Evolutionary conservation across 1,140 invertebrate species (phyloP), one percentile per base, ranked within the genome.

Genomic region (Atopsyche davidsoni): DNA sequence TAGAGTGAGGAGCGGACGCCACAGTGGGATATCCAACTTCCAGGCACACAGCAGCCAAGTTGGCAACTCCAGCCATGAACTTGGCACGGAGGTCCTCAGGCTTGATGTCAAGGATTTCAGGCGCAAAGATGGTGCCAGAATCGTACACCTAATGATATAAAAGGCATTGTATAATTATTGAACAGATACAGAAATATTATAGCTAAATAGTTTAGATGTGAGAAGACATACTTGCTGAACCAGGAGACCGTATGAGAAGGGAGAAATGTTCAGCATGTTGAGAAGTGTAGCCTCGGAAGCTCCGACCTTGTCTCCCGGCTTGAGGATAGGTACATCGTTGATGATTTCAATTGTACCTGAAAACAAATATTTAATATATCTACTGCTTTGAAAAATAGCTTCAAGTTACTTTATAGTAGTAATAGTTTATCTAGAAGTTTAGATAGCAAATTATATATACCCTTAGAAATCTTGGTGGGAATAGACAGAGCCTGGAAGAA

Each of bases 401-500:
- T n/a, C n/a, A n/a, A n/a, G n/a, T n/a, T n/a, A n/a, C n/a, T n/a
- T n/a, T n/a, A n/a, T n/a, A n/a, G n/a, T n/a, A n/a, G n/a, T n/a
- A n/a, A n/a, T n/a, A n/a, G n/a, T n/a, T n/a, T n/a, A n/a, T n/a
- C n/a, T n/a, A n/a, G n/a, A n/a, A n/a, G 45, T 79, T 84, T n/a
- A 7, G 6, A 28, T 38, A 38, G 4, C 28, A 45, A 10, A 32
- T 45, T n/a, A 64, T 11, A 25, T 59, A 61, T 60, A 76, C 94
- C 97, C 81, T 97, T 98, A 25, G 96, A 96, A 81, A 99, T 99
- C 76, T 99, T 99, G 59, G 97, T 99, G 46, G 96, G 92, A 68
- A 99, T 99, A 62, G 93, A 93, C 55, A 99, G 78, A 74, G 97
- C 97, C 78, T 99, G 97, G 84, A 99, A 99, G 89, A 99, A 99